Evolutionary conservation across 1,140 invertebrate species (phyloP), one percentile per base, ranked within the genome.

Genomic region (Euglossa dilemma): DNA sequence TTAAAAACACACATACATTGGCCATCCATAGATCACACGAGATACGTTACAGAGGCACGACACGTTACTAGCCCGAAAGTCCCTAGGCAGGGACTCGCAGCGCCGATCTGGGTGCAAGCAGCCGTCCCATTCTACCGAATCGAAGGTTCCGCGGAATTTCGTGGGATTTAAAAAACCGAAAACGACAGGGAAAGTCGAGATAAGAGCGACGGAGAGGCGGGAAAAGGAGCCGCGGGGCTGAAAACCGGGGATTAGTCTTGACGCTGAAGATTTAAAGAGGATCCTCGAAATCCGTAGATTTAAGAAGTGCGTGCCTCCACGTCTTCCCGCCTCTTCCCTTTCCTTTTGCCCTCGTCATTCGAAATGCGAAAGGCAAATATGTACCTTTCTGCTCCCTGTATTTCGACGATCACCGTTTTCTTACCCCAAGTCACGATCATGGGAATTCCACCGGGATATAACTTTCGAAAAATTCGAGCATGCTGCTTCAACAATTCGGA

Each of bases 251-350:
- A 87, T 87, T 85, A 87, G 81, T 50, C 57, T 28, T 80, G 86
- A 85, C 75, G 71, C 66, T 76, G 77, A 54, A 83, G 87, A 88
- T 88, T 88, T 87, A 87, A 88, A 64, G 72, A 83, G 86, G 64
- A 88, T 79, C 75, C 57, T 63, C 36, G 56, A 76, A 76, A 88
- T 87, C 80, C 83, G 72, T 79, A 85, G 86, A 88, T 88, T 87
- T 85, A 85, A 86, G 83, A 88, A 87, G 87, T 88, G 86, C 86
- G 87, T 87, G 87, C 76, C 63, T 86, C 54, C 76, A 63, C 77
- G 52, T 77, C 78, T 56, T 71, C 81, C 45, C 56, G 47, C 72
- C 36, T 52, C 72, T 50, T 36, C 28, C 36, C 47, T 70, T 47
- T 28, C 57, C 47, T 70, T 69, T 52, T 45, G 52, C 75, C 52